Conservation (phyloP, 2,888 invertebrate species). For the Magallana nippona region DNA sequence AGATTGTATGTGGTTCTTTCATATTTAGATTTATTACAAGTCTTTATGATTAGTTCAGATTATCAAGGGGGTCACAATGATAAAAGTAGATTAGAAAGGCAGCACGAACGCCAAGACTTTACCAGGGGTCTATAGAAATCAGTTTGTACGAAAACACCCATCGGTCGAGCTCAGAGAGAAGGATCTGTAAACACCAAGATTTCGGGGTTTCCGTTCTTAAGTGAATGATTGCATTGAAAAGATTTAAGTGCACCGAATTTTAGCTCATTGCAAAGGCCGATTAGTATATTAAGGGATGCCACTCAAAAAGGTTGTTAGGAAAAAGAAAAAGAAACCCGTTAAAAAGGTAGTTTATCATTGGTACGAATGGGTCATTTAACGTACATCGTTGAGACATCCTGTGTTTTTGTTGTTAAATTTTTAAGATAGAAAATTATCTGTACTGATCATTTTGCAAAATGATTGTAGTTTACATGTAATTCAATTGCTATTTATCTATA, state of each 20-base stretch:
- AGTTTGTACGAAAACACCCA: not conserved
- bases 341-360: not conserved
- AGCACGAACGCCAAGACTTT: not conserved
- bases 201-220: too few species aligned
- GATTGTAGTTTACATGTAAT: too few species aligned
- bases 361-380: too few species aligned
- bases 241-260: not conserved
- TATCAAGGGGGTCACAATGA: not conserved
- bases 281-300: not conserved
- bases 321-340: slow-evolving; percentile 13
- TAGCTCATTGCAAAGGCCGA: not conserved
- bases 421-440: too few species aligned
- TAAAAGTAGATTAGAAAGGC: slow-evolving; percentile 35
- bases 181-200: not conserved
- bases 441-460: too few species aligned
- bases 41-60: slow-evolving; percentile 3
- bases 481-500: not conserved
- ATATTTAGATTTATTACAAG: slow-evolving; percentile 28
- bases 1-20: slow-evolving; percentile 2
- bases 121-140: slow-evolving; percentile 1
- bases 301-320: slow-evolving; percentile 7
- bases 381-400: too few species aligned
- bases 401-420: too few species aligned
- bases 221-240: too few species aligned
- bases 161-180: not conserved